Evolutionary conservation across 2,888 invertebrate species (phyloP), one percentile per base, ranked within the genome.

Genomic region (Lepidocyrtinus sp.): DNA sequence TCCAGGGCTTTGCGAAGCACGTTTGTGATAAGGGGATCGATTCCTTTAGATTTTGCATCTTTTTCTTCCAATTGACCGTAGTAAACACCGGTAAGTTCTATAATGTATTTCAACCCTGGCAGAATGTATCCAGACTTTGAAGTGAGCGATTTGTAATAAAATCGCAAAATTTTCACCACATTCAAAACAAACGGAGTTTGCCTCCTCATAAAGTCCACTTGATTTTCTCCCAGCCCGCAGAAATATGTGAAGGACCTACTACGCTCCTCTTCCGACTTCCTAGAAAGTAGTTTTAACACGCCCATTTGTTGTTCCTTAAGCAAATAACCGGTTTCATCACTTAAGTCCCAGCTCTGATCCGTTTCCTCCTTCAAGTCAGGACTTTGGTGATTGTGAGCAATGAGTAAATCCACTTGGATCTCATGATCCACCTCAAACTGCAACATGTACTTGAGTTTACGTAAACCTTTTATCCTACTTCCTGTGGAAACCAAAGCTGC

Each of bases 31-130:
- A 12, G 12, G 12, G 36, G 36, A 36, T 5, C 67, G 1, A 22
- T 21, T 46, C 15, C 15, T 2, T 21, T 36, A 7, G 22, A n/a
- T 17, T n/a, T n/a, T 67, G 67, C 24, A 1, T 45, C 22, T 19
- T 19, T 21, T 21, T 67, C 67, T 21, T 67, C 67, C 21, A 27
- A 2, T 45, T 26, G 36, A 21, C 27, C 67, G 22, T 19, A 67
- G n/a, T 7, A 67, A 3, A 67, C 67, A 1, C 45, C 67, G 12
- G 21, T 46, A 3, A 67, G 2, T 21, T 67, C 67, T 2, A 67
- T 45, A 15, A 67, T 17, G 22, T 67, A 67, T 19, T 67, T 67
- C 21, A 67, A 22, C 2, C 67, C 67, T 2, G 27, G 27, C 1
- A 67, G 1, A 5, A 7, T 19, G 3, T 27, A 19, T 7, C 9